Percentiles rank a stretch among this genome's conserved stretches.
These are phyloP conservation scores for Tamandua tetradactyla DNA, from an alignment of 2,797 vertebrate species.

Conservation along the genomic window DNA sequence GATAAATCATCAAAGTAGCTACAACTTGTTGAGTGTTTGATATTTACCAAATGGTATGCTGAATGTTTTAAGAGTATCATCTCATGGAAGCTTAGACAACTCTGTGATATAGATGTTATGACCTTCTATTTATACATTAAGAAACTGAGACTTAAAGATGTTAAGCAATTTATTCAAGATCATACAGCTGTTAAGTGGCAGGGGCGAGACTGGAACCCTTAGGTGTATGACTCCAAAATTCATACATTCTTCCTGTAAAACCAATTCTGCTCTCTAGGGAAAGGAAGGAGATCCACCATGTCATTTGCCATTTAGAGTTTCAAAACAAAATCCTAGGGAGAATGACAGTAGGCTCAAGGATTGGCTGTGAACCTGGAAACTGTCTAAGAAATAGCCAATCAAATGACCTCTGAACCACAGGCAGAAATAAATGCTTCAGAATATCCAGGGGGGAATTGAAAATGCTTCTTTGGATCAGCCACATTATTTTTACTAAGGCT, in stretches of 20 bases:
- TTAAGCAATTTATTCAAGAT: too few relatives aligned
- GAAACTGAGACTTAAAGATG: too few relatives aligned
- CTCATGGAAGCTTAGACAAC: too few relatives aligned
- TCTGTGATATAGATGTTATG: too few relatives aligned
- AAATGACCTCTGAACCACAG: not conserved
- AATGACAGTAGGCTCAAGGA: not conserved
- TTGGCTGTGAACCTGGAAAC: slow-evolving; percentile 33
- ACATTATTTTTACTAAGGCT: slow-evolving; percentile 20
- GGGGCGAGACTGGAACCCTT: not conserved
- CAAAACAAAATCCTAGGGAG: not conserved
- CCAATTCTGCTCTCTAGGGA: not conserved
- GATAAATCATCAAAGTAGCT: too few relatives aligned
- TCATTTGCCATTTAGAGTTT: not conserved
- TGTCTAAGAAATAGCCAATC: slow-evolving; percentile 14
- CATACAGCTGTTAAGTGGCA: too few relatives aligned
- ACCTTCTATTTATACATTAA: too few relatives aligned
- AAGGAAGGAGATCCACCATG: not conserved
- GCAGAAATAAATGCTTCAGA: not conserved
- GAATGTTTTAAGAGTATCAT: too few relatives aligned
- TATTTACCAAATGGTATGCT: too few relatives aligned
- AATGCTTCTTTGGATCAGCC: slow-evolving; percentile 35
- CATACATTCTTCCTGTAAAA: not conserved
- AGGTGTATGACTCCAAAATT: not conserved
- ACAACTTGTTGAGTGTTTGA: too few relatives aligned
- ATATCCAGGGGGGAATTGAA: not conserved